phyloP scores from a whole-genome alignment of 2,797 vertebrate genomes.

The Siniperca scherzeri region DNA sequence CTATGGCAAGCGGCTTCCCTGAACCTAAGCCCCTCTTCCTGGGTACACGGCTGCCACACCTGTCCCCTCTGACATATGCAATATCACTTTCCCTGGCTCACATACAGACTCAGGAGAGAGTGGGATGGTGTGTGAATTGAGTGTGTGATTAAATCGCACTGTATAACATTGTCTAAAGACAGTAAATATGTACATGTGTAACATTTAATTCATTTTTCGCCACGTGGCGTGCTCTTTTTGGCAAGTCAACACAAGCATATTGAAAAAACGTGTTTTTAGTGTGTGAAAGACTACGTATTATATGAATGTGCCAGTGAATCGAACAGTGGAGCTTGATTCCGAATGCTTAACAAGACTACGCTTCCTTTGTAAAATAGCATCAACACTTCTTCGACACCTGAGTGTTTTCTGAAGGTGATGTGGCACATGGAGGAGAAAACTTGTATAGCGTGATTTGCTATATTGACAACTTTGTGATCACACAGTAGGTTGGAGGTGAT shows the following conservation, averaged over 20 bases:
- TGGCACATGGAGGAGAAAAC: no score
- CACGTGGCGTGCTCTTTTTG: background rate
- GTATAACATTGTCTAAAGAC: background rate
- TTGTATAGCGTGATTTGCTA: no score
- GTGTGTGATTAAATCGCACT: background rate
- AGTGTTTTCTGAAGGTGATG: background rate
- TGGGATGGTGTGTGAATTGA: background rate
- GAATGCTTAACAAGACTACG: background rate
- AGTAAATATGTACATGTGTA: background rate
- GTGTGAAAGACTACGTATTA: background rate
- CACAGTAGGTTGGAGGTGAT: no score
- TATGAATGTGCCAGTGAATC: background rate
- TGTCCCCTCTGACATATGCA: conserved; percentile 58
- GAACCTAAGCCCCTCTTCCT: conserved; percentile 71
- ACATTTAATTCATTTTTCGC: background rate
- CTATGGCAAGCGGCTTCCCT: conserved; percentile 57
- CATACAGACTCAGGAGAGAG: conserved; percentile 13
- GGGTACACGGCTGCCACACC: conserved; percentile 63
- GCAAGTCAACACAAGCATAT: background rate
- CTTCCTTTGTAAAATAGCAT: background rate
- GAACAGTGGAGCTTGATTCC: background rate
- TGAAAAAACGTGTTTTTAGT: background rate
- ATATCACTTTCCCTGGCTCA: conserved; percentile 52
- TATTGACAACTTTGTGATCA: no score
- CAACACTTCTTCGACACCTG: background rate